Evolutionary conservation across 2,888 invertebrate species (phyloP), one percentile per base, ranked within the genome.

Genomic region (Synanthedon myopaeformis): DNA sequence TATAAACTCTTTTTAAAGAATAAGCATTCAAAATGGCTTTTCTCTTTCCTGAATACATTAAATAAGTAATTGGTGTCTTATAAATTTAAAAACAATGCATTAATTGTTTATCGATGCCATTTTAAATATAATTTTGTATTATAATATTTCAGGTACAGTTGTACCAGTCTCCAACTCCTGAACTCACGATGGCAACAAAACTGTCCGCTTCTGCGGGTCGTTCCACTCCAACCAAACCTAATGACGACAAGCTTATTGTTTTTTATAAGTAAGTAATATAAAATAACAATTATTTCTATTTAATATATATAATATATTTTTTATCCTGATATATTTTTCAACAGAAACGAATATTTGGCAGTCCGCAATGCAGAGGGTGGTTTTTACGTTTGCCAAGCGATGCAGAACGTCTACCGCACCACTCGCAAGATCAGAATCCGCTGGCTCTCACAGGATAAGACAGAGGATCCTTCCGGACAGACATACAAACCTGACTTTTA

Each of bases 401-500:
- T 94, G 82, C 96, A 96, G 84, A 96, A 97, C 78, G 94, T 97
- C 56, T 96, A 95, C 80, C 94, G 94, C 71, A 92, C 92, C 52
- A 94, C 95, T 41, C 91, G 93, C 56, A 93, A 93, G 75, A 96
- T 96, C 72, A 93, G 93, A 70, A 96, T 97, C 66, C 93, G 96
- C 69, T 97, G 97, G 97, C 84, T 96, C 53, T 94, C 95, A 0
- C 93, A 94, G 73, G 92, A 93, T 62, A 91, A 92, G 78, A 86
- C 88, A 28, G 75, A 80, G 0, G 90, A 90, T 58, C 83, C 90
- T 41, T 83, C 89, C 10, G 91, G 91, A 2, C 92, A 92, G 77
- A 91, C 93, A 2, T 96, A 95, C 83, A 93, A 93, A 57, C 94
- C 96, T 0, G 96, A 96, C 82, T 97, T 96, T 81, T 95, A 96